phyloP scores from a whole-genome alignment of 2,888 invertebrate species.

The Philhelius pedissequus region DNA sequence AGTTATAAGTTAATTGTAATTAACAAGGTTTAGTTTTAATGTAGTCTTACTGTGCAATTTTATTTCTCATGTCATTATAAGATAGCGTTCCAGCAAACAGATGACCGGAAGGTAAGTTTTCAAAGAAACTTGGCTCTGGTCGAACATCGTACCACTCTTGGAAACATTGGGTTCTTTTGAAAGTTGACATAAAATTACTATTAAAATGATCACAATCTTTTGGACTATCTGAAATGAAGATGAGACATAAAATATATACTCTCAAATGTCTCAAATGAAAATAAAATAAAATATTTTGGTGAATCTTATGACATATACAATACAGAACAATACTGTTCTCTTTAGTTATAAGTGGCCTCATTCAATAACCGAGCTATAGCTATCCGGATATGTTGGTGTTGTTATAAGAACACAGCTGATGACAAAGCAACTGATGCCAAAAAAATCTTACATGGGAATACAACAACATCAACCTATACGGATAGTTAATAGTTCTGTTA shows the following conservation, averaged over 20 bases:
- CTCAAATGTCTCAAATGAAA: no score
- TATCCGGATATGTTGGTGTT: no score
- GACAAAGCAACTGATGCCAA: no score
- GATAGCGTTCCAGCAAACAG: conserved; percentile 97
- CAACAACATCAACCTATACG: no score
- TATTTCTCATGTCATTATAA: conserved; percentile 95
- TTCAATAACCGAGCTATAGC: no score
- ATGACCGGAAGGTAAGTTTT: conserved; percentile 89
- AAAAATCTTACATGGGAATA: no score
- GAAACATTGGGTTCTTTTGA: conserved; percentile 93
- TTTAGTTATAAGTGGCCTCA: no score
- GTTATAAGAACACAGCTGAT: no score
- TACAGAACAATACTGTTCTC: no score
- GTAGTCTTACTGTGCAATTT: conserved; percentile 90
- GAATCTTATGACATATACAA: no score
- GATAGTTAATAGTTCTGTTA: no score
- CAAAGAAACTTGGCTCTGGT: conserved; percentile 84
- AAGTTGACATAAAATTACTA: conserved; percentile 88
- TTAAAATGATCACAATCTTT: conserved; percentile 94
- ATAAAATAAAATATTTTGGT: no score
- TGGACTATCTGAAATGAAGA: conserved; percentile 73
- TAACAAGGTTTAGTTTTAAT: neutral
- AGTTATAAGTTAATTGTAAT: neutral
- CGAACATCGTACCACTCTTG: conserved; percentile 88
- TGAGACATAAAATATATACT: neutral